A percentile compares a stretch with the other conserved stretches of the same genome.
Evolutionary conservation across 92 coral and sea anemone genomes (phyloP).

Genomic region (Zoanthus gigantus): DNA sequence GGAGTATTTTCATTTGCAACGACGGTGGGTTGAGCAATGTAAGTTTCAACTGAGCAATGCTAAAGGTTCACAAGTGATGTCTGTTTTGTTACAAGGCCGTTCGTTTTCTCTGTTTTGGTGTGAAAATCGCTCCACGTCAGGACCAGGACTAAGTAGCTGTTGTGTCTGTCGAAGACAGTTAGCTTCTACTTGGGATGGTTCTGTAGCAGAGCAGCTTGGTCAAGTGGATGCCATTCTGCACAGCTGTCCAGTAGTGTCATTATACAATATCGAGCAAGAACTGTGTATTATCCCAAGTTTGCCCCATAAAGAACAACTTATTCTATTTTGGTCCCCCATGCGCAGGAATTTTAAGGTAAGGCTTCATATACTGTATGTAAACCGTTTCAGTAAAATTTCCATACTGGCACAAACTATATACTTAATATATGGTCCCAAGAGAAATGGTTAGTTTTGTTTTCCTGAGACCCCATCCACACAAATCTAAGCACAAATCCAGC

Average conservation of each 20-base stretch:
- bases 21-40: slow-evolving; percentile 79
- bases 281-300: slow-evolving; percentile 81
- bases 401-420: no score
- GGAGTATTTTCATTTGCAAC: slow-evolving; percentile 65
- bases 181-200: slow-evolving; percentile 24
- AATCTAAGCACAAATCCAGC: no score
- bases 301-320: slow-evolving; percentile 66
- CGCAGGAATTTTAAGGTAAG: slow-evolving; percentile 82
- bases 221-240: slow-evolving; percentile 89
- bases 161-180: slow-evolving; percentile 92
- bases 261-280: slow-evolving; percentile 69
- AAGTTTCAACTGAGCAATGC: slow-evolving; percentile 92
- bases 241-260: slow-evolving; percentile 82
- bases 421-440: no score
- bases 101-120: slow-evolving; percentile 90
- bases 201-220: slow-evolving; percentile 72
- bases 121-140: slow-evolving; percentile 79
- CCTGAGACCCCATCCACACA: no score
- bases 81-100: slow-evolving; percentile 70
- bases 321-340: slow-evolving; percentile 86
- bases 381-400: no score
- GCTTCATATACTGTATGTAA: no score
- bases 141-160: slow-evolving; percentile 67
- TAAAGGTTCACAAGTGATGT: slow-evolving; percentile 76
- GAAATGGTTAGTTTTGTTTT: no score